A percentile compares a stretch with the other conserved stretches of the same genome.
Conservation (phyloP, 2,113 vertebrate species). For the Rhegmatorhina hoffmannsi region DNA sequence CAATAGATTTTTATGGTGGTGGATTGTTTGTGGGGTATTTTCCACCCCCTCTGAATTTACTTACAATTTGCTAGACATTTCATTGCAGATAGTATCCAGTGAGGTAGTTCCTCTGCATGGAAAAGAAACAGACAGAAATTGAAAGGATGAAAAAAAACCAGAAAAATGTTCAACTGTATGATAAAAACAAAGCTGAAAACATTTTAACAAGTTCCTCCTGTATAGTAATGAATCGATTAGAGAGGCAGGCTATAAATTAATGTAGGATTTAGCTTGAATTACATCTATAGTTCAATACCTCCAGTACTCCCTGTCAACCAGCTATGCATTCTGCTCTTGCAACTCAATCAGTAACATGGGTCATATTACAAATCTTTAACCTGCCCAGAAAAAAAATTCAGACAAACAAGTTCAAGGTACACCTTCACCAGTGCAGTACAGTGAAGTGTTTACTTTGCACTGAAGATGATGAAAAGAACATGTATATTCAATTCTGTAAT, state of each 20-base stretch:
- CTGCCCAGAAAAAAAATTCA: not conserved
- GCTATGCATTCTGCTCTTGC: not conserved
- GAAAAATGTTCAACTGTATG: not conserved
- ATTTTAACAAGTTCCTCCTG: not conserved
- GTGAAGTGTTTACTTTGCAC: not conserved
- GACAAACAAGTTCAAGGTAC: not conserved
- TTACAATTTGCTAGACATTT: slow-evolving; percentile 89
- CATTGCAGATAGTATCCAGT: slow-evolving; percentile 91
- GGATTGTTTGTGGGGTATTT: not conserved
- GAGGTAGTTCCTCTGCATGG: slow-evolving; percentile 82
- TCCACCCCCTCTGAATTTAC: slow-evolving; percentile 44
- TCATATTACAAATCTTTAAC: not conserved
- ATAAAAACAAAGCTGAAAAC: not conserved
- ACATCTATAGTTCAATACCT: not conserved
- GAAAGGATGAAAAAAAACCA: not conserved
- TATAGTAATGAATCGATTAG: not conserved
- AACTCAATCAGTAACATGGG: not conserved
- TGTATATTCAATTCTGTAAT: not conserved
- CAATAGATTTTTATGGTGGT: not conserved
- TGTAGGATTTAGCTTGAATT: not conserved
- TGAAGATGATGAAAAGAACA: not conserved
- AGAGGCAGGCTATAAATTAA: not conserved
- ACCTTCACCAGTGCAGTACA: not conserved
- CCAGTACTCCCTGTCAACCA: not conserved
- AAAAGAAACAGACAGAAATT: not conserved